Percentiles rank a stretch among this genome's conserved stretches.
phyloP scores from a whole-genome alignment of 2,888 invertebrate species.

The Cyclophora punctaria region DNA sequence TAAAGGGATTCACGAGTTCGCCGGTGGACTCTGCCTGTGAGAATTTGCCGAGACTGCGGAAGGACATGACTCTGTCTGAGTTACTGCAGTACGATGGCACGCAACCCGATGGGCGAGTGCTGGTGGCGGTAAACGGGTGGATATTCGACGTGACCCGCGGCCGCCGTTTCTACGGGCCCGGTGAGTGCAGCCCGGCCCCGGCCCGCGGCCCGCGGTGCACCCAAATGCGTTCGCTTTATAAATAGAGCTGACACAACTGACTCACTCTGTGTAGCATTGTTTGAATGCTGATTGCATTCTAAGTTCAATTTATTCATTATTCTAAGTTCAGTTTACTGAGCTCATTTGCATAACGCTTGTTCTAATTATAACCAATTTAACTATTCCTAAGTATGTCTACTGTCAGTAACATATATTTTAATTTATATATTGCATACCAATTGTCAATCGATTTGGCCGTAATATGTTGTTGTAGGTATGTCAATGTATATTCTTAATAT shows the following conservation, averaged over 20 bases:
- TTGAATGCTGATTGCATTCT: too few species aligned
- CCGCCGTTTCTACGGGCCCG: slow-evolving; percentile 94
- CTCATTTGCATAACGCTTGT: too few species aligned
- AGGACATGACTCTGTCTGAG: slow-evolving; percentile 93
- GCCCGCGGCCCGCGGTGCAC: too few species aligned
- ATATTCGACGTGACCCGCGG: slow-evolving; percentile 96
- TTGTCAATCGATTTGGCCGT: too few species aligned
- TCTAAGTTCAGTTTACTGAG: too few species aligned
- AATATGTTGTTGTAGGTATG: too few species aligned
- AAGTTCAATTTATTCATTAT: too few species aligned
- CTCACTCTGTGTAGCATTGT: slow-evolving; percentile 19
- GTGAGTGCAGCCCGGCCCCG: slow-evolving; percentile 67
- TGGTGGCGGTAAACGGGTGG: slow-evolving; percentile 95
- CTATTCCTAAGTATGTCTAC: too few species aligned
- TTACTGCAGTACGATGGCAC: slow-evolving; percentile 90
- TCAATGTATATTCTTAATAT: too few species aligned
- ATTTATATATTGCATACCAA: too few species aligned
- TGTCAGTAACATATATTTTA: too few species aligned
- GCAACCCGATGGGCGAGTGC: slow-evolving; percentile 88
- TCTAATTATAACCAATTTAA: too few species aligned
- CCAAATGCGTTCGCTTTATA: slow-evolving; percentile 33
- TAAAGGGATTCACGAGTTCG: slow-evolving; percentile 55
- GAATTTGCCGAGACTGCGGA: slow-evolving; percentile 84
- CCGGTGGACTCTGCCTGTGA: slow-evolving; percentile 25
- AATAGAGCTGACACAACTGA: slow-evolving; percentile 51